A percentile compares a stretch with the other conserved stretches of the same genome.
Conservation (phyloP, 2,888 invertebrate genomes). For the Latrodectus hesperus region DNA sequence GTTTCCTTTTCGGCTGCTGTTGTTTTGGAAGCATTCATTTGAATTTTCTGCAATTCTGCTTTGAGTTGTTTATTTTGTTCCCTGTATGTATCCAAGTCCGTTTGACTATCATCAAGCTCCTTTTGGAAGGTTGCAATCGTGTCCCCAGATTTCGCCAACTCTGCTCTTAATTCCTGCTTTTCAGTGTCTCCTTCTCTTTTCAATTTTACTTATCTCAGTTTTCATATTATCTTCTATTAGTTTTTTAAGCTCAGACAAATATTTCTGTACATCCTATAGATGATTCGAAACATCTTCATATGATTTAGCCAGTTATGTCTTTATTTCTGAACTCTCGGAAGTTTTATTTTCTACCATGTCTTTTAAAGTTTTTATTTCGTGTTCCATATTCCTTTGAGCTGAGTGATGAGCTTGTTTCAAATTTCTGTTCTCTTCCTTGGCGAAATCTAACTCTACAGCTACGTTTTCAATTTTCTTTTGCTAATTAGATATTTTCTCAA, state of each 20-base stretch:
- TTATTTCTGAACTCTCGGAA: conserved; percentile 52
- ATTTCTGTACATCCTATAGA: conserved; percentile 51
- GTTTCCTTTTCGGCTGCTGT: conserved; percentile 41
- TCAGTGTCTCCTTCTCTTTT: conserved; percentile 66
- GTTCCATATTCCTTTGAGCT: too few relatives aligned
- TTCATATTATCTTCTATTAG: conserved; percentile 82
- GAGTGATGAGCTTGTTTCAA: too few relatives aligned
- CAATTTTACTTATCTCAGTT: conserved; percentile 40
- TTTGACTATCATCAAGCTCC: conserved; percentile 69
- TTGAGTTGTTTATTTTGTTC: conserved; percentile 79
- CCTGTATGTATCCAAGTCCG: conserved; percentile 84
- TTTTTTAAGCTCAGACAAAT: conserved; percentile 80
- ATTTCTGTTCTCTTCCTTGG: too few relatives aligned
- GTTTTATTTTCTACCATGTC: conserved; percentile 53
- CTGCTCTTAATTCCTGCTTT: conserved; percentile 70
- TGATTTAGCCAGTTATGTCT: conserved; percentile 56
- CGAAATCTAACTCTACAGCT: conserved; percentile 57
- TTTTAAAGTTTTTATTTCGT: too few relatives aligned
- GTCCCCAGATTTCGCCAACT: conserved; percentile 71
- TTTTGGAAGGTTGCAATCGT: conserved; percentile 70
- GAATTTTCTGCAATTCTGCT: conserved; percentile 46
- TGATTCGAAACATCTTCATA: conserved; percentile 57
- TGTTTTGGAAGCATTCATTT: conserved; percentile 42
- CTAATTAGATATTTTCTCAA: conserved; percentile 49
- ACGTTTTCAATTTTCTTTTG: conserved; percentile 63